Evolutionary conservation across 1,140 invertebrate genomes (phyloP).

Genomic region (Telenomus remus): DNA sequence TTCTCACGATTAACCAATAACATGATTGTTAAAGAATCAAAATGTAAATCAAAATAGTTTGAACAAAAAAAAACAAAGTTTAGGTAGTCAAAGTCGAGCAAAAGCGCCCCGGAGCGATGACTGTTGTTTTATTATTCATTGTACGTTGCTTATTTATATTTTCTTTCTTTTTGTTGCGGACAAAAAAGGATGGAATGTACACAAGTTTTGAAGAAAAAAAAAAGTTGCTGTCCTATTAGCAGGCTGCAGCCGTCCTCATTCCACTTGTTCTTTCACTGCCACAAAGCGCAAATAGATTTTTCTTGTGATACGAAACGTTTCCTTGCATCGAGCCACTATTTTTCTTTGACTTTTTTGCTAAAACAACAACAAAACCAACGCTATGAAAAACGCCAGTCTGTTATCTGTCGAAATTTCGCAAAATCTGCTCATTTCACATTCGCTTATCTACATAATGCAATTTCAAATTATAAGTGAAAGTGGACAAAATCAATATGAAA

Average conservation of each 20-base stretch:
- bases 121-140: constrained; percentile 44
- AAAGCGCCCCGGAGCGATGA: constrained; percentile 39
- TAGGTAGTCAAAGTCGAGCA: constrained; percentile 13
- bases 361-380: constrained; percentile 14
- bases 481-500: too few species aligned
- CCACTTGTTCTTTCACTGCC: constrained; percentile 33
- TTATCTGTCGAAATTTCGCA: background rate
- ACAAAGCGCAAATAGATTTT: constrained; percentile 46
- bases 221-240: constrained; percentile 50
- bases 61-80: constrained; percentile 13
- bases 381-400: constrained; percentile 20
- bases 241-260: constrained; percentile 30
- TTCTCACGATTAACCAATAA: too few species aligned
- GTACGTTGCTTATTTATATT: constrained; percentile 16
- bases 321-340: constrained; percentile 30
- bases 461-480: too few species aligned
- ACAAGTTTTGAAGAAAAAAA: constrained; percentile 49
- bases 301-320: constrained; percentile 38
- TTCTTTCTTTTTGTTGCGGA: too few species aligned
- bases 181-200: constrained; percentile 34
- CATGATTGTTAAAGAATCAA: too few species aligned
- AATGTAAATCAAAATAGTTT: too few species aligned
- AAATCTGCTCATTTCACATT: too few species aligned
- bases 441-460: too few species aligned
- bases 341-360: constrained; percentile 31